Conservation (phyloP, 2,797 vertebrate species). For the Staurois parvus region DNA sequence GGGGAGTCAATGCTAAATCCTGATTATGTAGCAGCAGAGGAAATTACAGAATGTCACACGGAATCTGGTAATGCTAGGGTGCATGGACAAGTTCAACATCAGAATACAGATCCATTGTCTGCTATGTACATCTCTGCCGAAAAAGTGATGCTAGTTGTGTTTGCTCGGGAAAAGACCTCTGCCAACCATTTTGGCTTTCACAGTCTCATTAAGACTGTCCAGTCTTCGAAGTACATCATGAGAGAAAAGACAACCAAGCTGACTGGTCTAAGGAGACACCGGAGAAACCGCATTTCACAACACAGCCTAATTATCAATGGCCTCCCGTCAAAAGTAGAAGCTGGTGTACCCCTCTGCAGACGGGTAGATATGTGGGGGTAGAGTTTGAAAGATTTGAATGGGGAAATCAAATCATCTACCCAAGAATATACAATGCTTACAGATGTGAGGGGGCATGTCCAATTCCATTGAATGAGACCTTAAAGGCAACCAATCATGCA, state of each 20-base stretch:
- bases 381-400: slow-evolving; percentile 90
- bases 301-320: slow-evolving; percentile 64
- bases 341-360: slow-evolving; percentile 72
- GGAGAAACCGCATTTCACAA: slow-evolving; percentile 78
- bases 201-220: slow-evolving; percentile 83
- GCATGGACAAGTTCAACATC: accelerated
- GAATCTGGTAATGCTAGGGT: accelerated
- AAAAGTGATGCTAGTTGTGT: slow-evolving; percentile 83
- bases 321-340: not conserved
- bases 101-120: slow-evolving; percentile 55
- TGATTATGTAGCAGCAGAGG: accelerated
- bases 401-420: slow-evolving; percentile 88
- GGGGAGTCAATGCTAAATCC: not conserved
- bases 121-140: slow-evolving; percentile 66
- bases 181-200: slow-evolving; percentile 66
- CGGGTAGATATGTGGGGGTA: slow-evolving; percentile 87
- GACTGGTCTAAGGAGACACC: slow-evolving; percentile 73
- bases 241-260: slow-evolving; percentile 60
- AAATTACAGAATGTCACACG: not conserved
- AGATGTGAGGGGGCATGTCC: slow-evolving; percentile 88
- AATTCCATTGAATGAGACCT: slow-evolving; percentile 82
- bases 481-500: slow-evolving; percentile 88
- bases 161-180: slow-evolving; percentile 76
- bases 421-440: slow-evolving; percentile 87
- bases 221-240: slow-evolving; percentile 82